Evolutionary conservation across 2,113 vertebrate species (phyloP).

Genomic region (Alaudala cheleensis): DNA sequence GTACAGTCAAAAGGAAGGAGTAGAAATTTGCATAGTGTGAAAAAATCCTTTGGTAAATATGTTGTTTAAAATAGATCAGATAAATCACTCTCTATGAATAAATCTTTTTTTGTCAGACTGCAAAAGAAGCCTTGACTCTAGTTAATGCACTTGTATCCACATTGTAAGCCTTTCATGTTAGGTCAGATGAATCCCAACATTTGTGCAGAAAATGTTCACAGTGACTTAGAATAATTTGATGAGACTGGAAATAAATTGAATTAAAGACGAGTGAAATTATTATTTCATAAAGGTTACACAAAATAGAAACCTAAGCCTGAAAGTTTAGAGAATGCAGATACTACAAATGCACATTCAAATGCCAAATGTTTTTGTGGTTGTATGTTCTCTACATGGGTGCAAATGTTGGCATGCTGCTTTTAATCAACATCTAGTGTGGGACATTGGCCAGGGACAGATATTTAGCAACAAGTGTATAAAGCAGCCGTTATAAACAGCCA

Average conservation of each 20-base stretch:
- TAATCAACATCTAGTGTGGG: background rate
- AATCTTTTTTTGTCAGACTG: background rate
- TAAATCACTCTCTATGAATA: background rate
- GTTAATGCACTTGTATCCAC: background rate
- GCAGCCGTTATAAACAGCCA: background rate
- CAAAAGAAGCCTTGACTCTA: background rate
- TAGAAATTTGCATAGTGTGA: background rate
- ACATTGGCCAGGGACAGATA: background rate
- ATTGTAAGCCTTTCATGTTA: background rate
- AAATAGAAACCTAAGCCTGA: background rate
- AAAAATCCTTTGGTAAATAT: background rate
- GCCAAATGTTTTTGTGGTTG: fast-evolving
- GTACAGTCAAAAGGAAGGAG: background rate
- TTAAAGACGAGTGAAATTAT: background rate
- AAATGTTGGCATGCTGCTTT: background rate
- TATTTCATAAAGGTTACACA: background rate
- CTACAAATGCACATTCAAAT: background rate
- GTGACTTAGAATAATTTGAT: background rate
- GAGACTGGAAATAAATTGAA: background rate
- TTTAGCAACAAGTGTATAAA: background rate
- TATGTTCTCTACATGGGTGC: background rate
- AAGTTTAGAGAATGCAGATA: background rate
- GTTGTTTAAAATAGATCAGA: background rate
- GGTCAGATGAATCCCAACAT: background rate
- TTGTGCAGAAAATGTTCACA: background rate